phyloP scores from a whole-genome alignment of 1,140 invertebrate species.

The Eueides isabella region DNA sequence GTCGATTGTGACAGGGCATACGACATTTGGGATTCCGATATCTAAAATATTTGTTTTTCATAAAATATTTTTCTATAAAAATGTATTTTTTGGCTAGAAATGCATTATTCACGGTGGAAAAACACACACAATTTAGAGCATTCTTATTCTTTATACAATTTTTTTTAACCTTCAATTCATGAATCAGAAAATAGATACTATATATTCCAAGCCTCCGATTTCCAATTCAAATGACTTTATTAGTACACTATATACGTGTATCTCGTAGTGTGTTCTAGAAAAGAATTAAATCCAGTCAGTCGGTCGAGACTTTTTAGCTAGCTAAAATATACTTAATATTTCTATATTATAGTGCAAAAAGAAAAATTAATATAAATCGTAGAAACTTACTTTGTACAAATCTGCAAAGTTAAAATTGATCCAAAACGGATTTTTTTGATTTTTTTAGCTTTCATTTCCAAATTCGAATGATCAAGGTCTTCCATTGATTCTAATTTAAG shows the following conservation, averaged over 20 bases:
- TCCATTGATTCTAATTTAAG: not conserved
- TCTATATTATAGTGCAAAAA: not conserved
- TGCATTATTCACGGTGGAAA: too few species aligned
- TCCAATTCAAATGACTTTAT: too few species aligned
- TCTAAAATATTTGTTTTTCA: not conserved
- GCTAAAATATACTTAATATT: not conserved
- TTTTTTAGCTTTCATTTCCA: not conserved
- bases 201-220: too few species aligned
- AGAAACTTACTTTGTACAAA: slow-evolving; percentile 19
- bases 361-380: not conserved
- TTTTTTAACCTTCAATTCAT: too few species aligned
- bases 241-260: too few species aligned
- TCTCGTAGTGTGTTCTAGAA: too few species aligned
- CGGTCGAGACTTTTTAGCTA: too few species aligned
- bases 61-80: not conserved
- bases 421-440: not conserved
- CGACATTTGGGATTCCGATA: not conserved
- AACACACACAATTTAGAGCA: too few species aligned
- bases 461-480: not conserved
- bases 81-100: too few species aligned
- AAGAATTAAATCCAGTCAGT: too few species aligned
- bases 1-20: not conserved
- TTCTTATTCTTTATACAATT: too few species aligned
- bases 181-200: too few species aligned
- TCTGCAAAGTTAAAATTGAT: not conserved